Conservation (phyloP, 2,888 invertebrate species). For the Bombyx huttoni region DNA sequence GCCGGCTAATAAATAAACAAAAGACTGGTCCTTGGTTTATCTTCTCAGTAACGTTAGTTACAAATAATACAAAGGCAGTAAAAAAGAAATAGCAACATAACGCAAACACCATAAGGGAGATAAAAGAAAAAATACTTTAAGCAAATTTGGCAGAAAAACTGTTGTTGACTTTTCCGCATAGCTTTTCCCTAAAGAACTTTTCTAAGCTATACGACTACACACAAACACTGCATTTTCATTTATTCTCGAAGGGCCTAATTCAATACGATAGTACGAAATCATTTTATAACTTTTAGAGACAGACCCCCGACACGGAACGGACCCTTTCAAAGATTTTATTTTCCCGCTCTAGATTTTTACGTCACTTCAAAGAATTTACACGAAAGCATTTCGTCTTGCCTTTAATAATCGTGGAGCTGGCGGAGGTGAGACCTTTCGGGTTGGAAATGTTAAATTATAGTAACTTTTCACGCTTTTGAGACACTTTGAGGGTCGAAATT, state of each 20-base stretch:
- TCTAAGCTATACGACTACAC: neutral
- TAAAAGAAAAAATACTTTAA: too few species aligned
- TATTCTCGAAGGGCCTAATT: neutral
- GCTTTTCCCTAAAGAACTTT: constrained; percentile 1
- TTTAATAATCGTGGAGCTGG: constrained; percentile 19
- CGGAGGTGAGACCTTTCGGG: constrained; percentile 12
- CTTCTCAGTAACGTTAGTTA: too few species aligned
- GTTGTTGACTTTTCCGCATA: constrained; percentile 1
- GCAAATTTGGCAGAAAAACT: neutral
- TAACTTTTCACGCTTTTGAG: constrained; percentile 2
- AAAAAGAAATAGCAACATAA: too few species aligned
- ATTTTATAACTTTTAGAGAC: neutral
- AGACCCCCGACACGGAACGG: neutral
- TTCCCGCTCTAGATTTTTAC: constrained; percentile 17
- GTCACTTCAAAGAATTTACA: constrained; percentile 23
- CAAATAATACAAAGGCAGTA: too few species aligned
- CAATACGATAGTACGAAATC: neutral
- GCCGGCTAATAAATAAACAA: too few species aligned
- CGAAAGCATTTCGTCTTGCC: constrained; percentile 13
- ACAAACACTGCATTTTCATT: constrained; percentile 1
- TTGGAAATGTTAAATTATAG: constrained; percentile 10
- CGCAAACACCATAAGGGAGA: too few species aligned
- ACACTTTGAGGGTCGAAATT: constrained; percentile 2
- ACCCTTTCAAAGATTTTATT: constrained; percentile 11
- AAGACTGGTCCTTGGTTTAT: too few species aligned